Evolutionary conservation across 1,140 invertebrate genomes (phyloP), one percentile per base, ranked within the genome.

Genomic region (Papilio xuthus): DNA sequence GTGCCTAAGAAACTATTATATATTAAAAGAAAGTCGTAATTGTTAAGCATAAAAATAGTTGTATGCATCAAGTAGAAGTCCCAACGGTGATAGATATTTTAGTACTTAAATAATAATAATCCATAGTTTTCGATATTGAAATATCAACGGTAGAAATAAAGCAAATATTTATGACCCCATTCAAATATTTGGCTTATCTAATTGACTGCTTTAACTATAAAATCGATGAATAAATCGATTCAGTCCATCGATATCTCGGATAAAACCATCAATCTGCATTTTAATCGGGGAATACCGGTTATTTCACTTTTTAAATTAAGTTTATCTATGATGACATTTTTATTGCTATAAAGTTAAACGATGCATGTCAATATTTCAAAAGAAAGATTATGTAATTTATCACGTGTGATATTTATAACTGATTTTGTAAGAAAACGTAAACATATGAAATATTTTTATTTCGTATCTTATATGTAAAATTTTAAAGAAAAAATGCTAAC

Each of bases 251-350:
- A 76, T 63, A 37, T 60, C 50, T 76, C 53, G 73, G 8, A 26
- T 42, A 56, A 60, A 76, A 63, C 47, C 32, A 75, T 56, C 41
- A 63, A 63, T 76, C 53, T 76, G 74, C 28, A 63, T 76, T 76
- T 76, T 76, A 63, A 41, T 56, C 37, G 50, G 28, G 18, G 28
- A n/a, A 75, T 37, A 63, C 74, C 74, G 74, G 74, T 76, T 76
- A 41, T 60, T 26, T 60, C n/a, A 23, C 50, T 42, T 53, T 53
- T 75, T 26, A 56, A 56, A 53, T 74, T 32, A 41, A 37, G 32
- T 56, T 75, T 53, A 75, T 53, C 53, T 37, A 42, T 41, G 79
- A 72, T 77, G 74, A 80, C 50, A 41, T 73, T 80, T 80, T 80
- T 50, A 78, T 80, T 47, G 41, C 37, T 63, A 76, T 73, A 47